phyloP scores from a whole-genome alignment of 2,888 invertebrate genomes.

The Elgonia sp. region DNA sequence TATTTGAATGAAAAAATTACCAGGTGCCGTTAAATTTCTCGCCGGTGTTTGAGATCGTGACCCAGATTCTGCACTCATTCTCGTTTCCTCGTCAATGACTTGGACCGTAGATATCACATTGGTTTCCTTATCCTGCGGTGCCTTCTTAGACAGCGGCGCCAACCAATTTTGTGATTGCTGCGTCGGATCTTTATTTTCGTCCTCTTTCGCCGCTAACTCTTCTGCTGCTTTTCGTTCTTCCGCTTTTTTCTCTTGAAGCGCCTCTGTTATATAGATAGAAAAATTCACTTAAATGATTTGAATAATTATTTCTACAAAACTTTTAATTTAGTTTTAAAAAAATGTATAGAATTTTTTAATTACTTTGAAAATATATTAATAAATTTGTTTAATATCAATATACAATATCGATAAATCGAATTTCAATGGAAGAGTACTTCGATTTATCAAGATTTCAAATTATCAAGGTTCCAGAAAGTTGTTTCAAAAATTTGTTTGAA shows the following conservation, averaged over 20 bases:
- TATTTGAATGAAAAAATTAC: slow-evolving; percentile 76
- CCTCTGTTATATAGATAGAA: slow-evolving; percentile 23
- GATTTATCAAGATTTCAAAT: too few relatives aligned
- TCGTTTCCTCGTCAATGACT: slow-evolving; percentile 88
- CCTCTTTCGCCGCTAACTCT: slow-evolving; percentile 36
- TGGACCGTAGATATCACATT: slow-evolving; percentile 84
- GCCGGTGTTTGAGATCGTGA: slow-evolving; percentile 86
- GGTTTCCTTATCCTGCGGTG: slow-evolving; percentile 75
- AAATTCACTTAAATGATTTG: too few relatives aligned
- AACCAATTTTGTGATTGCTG: slow-evolving; percentile 84
- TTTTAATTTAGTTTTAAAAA: too few relatives aligned
- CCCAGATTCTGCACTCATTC: slow-evolving; percentile 87
- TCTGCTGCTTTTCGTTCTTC: slow-evolving; percentile 22
- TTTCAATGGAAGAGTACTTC: too few relatives aligned
- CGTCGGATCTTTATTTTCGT: slow-evolving; percentile 50
- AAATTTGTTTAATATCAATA: too few relatives aligned
- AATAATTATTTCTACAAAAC: too few relatives aligned
- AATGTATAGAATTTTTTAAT: too few relatives aligned
- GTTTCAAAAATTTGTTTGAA: too few relatives aligned
- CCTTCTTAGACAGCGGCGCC: slow-evolving; percentile 83
- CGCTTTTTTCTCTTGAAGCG: slow-evolving; percentile 49
- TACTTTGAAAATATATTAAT: slow-evolving; percentile 77
- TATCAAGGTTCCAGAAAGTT: too few relatives aligned
- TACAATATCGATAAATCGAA: too few relatives aligned
- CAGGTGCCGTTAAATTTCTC: slow-evolving; percentile 83